These are phyloP conservation scores for Druceiella hillmani DNA, from an alignment of 2,888 invertebrate genomes.

Conservation along the genomic window DNA sequence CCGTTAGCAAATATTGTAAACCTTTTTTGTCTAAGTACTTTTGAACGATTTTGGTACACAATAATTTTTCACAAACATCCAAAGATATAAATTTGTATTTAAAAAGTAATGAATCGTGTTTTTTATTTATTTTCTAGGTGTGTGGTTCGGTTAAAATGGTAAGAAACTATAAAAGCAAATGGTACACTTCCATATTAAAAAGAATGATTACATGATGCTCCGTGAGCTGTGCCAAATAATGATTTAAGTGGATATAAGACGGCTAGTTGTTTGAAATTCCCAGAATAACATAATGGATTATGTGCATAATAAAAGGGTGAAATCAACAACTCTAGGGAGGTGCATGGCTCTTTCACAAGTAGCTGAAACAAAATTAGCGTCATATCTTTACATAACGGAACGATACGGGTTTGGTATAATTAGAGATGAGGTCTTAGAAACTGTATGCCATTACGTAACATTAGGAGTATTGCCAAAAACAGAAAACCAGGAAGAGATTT, in stretches of 20 bases:
- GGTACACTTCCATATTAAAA: constrained; percentile 11
- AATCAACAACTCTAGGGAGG: constrained; percentile 23
- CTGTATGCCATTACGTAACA: constrained; percentile 26
- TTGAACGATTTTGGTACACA: too few species aligned
- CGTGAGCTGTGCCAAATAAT: constrained; percentile 7
- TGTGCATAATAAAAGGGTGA: constrained; percentile 20
- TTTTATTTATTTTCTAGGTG: too few species aligned
- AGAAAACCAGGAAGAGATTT: constrained; percentile 27
- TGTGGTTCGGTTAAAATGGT: too few species aligned
- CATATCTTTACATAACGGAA: constrained; percentile 26
- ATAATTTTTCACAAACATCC: too few species aligned
- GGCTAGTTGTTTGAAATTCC: constrained; percentile 18
- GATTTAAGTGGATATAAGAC: constrained; percentile 15
- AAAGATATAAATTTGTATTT: too few species aligned
- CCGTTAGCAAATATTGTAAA: too few species aligned
- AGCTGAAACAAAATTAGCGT: constrained; percentile 24
- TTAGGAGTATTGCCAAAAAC: constrained; percentile 25
- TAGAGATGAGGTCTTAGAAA: constrained; percentile 27
- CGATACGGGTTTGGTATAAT: constrained; percentile 29
- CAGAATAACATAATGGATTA: constrained; percentile 20
- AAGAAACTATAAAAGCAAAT: constrained; percentile 16
- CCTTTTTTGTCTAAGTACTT: too few species aligned
- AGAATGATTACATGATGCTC: constrained; percentile 2
- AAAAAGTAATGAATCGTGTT: too few species aligned
- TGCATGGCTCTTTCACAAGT: constrained; percentile 23